Evolutionary conservation across 2,888 invertebrate species (phyloP), one percentile per base, ranked within the genome.

Genomic region (Reticulitermes lucifugus): DNA sequence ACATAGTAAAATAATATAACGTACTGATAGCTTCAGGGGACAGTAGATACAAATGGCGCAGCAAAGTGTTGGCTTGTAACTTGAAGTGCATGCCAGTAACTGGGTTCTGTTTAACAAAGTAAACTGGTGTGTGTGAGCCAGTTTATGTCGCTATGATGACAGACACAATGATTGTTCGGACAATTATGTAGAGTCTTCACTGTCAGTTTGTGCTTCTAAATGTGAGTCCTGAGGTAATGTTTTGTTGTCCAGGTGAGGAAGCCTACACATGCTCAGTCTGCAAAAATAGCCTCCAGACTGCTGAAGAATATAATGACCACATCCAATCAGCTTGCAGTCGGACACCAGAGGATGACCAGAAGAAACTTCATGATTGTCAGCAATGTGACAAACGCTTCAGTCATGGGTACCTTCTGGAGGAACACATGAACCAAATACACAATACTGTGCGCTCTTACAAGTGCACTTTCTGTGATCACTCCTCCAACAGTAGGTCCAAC

Each of bases 381-480:
- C 35, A 73, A 18, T 73, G 73, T 21, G 41, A 73, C 35, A 29
- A 41, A 21, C 7, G 41, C 35, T 73, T 73, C 41, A 14, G 4
- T 5, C 29, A 73, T 41, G 73, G 9, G 1, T 41, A 35, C 35
- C 73, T 12, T 29, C 73, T 73, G 25, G 73, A 22, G 35, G 73
- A 73, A 18, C 73, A 73, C 41, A 12, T 41, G 35, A 73, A 73
- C n/a, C 29, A 41, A 29, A 14, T 35, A 12, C 73, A 73, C 21
- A 35, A 46, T n/a, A 18, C 43, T n/a, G 21, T 46, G 21, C 77
- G 22, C 21, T 10, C 43, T 12, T 77, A 46, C 51, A 77, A 77
- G 46, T 91, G 90, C 86, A 88, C 88, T 29, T 89, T 89, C 87
- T 91, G 90, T 87, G 89, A 89, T n/a, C 90, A 89, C 88, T 88